A percentile compares a stretch with the other conserved stretches of the same genome.
Evolutionary conservation across 1,140 invertebrate genomes (phyloP).

Genomic region (Hyphantria cunea): DNA sequence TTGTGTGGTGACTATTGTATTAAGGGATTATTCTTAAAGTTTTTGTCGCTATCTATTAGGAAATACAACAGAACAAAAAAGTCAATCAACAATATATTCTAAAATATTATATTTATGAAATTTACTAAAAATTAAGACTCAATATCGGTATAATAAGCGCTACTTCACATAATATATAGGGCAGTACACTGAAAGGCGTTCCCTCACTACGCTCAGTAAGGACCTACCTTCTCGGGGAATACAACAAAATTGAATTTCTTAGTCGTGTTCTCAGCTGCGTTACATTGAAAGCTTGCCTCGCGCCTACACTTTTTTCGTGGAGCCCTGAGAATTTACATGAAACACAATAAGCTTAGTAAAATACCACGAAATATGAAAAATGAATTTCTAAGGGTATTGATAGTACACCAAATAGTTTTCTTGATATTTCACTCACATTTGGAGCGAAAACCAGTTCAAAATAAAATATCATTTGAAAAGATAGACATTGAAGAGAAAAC

Average conservation of each 20-base stretch:
- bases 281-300: constrained; percentile 39
- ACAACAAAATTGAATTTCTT: constrained; percentile 50
- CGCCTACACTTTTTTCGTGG: constrained; percentile 34
- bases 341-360: constrained; percentile 25
- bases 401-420: not conserved
- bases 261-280: constrained; percentile 43
- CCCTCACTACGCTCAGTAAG: constrained; percentile 22
- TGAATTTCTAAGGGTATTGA: constrained; percentile 26
- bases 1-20: no score
- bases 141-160: no score
- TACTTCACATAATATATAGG: constrained; percentile 2
- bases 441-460: not conserved
- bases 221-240: constrained; percentile 26
- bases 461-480: no score
- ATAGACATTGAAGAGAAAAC: not conserved
- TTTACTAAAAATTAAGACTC: no score
- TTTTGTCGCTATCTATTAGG: no score
- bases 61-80: no score
- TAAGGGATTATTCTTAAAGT: no score
- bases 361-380: constrained; percentile 20
- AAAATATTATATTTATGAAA: no score
- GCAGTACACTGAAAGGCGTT: constrained; percentile 32
- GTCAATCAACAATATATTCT: no score
- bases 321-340: constrained; percentile 24
- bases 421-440: constrained; percentile 2